Conservation (phyloP, 2,888 invertebrate genomes). For the Cryptophagus acutangulus region DNA sequence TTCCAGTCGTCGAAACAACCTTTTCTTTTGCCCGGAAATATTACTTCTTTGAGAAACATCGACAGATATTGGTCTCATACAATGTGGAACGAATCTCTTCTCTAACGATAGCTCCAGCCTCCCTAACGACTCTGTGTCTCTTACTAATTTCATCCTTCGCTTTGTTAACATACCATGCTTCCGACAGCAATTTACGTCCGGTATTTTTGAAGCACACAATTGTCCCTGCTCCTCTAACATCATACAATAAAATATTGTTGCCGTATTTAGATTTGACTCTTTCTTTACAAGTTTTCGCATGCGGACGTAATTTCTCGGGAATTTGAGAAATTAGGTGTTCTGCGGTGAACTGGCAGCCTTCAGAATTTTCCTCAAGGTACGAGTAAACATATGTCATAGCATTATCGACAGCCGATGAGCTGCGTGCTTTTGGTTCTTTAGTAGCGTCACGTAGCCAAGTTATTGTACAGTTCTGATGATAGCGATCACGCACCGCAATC, state of each 20-base stretch:
- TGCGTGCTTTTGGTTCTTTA: neutral
- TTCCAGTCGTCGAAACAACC: conserved; percentile 8
- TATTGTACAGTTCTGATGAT: neutral
- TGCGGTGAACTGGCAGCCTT: conserved; percentile 4
- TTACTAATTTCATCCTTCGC: conserved; percentile 15
- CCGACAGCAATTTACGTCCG: neutral
- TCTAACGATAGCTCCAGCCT: conserved; percentile 24
- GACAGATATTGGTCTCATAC: conserved; percentile 15
- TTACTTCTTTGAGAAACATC: conserved; percentile 7
- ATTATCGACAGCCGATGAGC: neutral
- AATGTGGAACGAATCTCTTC: conserved; percentile 18
- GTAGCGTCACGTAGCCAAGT: neutral
- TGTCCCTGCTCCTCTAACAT: neutral
- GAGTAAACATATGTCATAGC: conserved; percentile 3
- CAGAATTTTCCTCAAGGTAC: conserved; percentile 6
- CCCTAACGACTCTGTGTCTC: conserved; percentile 20
- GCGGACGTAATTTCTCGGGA: neutral
- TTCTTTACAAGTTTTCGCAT: conserved; percentile 7
- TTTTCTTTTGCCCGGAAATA: conserved; percentile 8
- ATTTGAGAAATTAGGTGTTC: neutral
- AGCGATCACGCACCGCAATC: neutral
- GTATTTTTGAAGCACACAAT: conserved; percentile 7
- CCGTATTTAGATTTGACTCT: conserved; percentile 6
- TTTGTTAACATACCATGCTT: conserved; percentile 8
- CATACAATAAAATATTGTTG: conserved; percentile 6